Conservation (phyloP, 1,140 invertebrate species). For the Apis mellifera region DNA sequence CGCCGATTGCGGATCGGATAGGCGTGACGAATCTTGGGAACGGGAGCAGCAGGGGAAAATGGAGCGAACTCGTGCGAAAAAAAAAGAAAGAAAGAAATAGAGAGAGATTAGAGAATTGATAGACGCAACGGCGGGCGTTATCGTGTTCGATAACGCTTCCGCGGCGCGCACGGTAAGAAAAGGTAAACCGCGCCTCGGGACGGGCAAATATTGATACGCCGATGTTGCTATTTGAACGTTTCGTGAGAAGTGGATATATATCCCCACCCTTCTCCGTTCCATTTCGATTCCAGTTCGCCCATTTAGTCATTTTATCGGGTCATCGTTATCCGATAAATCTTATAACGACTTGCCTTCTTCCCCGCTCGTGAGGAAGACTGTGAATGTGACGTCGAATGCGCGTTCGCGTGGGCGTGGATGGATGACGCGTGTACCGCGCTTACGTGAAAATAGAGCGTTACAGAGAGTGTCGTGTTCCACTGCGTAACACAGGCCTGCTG, state of each 20-base stretch:
- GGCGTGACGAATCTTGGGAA: not conserved
- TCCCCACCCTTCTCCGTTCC: not conserved
- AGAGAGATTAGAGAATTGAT: too few relatives aligned
- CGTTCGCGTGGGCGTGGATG: not conserved
- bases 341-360: conserved; percentile 4
- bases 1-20: not conserved
- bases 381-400: not conserved
- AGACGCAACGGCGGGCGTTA: not conserved
- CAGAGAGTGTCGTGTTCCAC: not conserved
- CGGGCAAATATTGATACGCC: not conserved
- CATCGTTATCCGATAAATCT: conserved; percentile 42
- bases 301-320: conserved; percentile 16
- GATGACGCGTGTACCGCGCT: not conserved
- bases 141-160: not conserved
- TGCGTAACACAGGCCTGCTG: too few relatives aligned
- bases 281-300: not conserved
- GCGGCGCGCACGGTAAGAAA: not conserved
- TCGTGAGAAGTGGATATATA: too few relatives aligned
- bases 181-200: not conserved
- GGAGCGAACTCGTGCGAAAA: not conserved
- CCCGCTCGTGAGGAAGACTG: conserved; percentile 13
- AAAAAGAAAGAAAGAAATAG: not conserved
- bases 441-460: too few relatives aligned
- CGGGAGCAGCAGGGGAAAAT: not conserved
- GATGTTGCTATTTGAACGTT: not conserved